Percentiles rank a stretch among this genome's conserved stretches.
Evolutionary conservation across 2,113 vertebrate species (phyloP).

Genomic region (Casuarius casuarius): DNA sequence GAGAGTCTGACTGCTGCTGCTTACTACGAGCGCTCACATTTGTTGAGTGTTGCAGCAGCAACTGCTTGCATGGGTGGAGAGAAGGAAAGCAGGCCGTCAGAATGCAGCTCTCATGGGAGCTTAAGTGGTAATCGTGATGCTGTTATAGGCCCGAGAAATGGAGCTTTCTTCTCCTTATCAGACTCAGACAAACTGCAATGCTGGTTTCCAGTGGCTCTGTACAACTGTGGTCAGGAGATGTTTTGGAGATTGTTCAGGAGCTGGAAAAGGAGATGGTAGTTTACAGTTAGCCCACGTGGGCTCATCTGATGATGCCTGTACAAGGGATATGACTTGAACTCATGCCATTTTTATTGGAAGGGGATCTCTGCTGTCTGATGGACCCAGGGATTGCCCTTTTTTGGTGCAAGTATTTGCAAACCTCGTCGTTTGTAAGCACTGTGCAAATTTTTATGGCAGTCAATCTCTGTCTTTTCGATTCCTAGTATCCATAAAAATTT

Average conservation of each 20-base stretch:
- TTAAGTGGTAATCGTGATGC: neutral
- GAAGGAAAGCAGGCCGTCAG: neutral
- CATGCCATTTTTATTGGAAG: neutral
- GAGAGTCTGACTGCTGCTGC: neutral
- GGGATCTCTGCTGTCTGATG: neutral
- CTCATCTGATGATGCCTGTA: neutral
- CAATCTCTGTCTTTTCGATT: neutral
- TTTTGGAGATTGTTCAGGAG: neutral
- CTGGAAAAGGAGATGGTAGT: neutral
- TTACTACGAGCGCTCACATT: neutral
- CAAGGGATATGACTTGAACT: neutral
- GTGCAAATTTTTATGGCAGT: neutral
- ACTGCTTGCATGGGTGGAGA: neutral
- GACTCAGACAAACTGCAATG: neutral
- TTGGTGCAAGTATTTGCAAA: neutral
- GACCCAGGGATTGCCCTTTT: neutral
- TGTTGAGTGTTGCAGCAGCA: neutral
- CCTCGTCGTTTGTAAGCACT: neutral
- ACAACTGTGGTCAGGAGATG: neutral
- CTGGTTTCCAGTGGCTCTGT: neutral
- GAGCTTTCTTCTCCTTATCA: neutral
- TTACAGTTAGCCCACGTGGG: neutral
- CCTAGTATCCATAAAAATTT: neutral
- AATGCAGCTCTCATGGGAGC: neutral
- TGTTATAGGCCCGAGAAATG: neutral